Base-by-base conservation (phyloP, 2,797 vertebrate genomes). In the Acanthopagrus latus region DNA sequence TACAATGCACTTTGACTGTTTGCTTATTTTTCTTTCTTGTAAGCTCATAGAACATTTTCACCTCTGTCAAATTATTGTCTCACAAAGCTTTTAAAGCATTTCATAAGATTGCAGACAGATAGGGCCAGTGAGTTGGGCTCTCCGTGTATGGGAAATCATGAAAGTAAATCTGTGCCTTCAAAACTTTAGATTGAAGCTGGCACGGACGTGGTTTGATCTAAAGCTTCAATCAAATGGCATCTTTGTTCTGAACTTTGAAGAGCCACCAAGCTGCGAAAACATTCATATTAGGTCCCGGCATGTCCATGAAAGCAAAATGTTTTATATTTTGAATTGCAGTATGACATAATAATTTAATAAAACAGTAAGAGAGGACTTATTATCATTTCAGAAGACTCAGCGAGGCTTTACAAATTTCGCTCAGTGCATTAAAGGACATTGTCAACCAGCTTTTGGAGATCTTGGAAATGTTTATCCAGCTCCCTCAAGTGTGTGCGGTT, bases 111-210 rank as follows among this genome's bases (percentile, higher is more conserved):
- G 58, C 77, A 82, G 66, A 67, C 78, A 46, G 64, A 77, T 46
- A 52, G 50, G 13, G 48, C 48, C 56, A 17, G n/a, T 27, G 70
- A 66, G 47, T 54, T 17, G 14, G 50, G 23, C 64, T 74, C 17
- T 56, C 16, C 3, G 10, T 63, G 12, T 41, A 20, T 66, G 68
- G 25, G 46, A 80, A 79, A 78, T 74, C 59, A 63, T 73, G 21
- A 83, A 78, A 78, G 70, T 70, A 72, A 77, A 80, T 72, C 54
- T 9, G 38, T 48, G 60, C 64, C 65, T 86, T 83, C 18, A 77
- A 57, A 83, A 80, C 71, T 78, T 86, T 63, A 64, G 77, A 86
- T 68, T 86, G 68, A 73, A 73, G 69, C 55, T 56, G 50, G 21
- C 29, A 14, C 48, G 63, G 70, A 75, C 67, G 33, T 41, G 60